Base-by-base conservation (phyloP, 2,113 vertebrate genomes). In the Pollimyrus isidori region DNA sequence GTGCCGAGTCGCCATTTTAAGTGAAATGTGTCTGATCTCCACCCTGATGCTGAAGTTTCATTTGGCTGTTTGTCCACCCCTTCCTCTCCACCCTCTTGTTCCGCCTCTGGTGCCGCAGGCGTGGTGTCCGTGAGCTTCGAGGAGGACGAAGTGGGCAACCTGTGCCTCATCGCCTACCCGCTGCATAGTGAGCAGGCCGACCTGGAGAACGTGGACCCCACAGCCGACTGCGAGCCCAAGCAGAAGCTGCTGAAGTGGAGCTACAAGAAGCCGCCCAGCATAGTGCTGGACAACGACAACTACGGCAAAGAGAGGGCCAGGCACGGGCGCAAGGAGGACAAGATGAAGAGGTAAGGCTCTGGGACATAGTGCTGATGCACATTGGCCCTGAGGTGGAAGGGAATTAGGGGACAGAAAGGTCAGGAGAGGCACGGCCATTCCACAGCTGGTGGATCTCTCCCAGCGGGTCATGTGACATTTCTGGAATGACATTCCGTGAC, bases 111-210 rank as follows among this genome's bases (percentile, higher is more conserved):
- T 9, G 88, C 58, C 23, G 35, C 91, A 96, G 98, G 98, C 93
- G 98, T 99, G 49, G 98, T 99, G 50, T 99, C 98, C 0, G 98
- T 99, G 89, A 95, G 97, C 93, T 99, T 99, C 90, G 98, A 99
- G 93, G 98, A 99, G 91, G 98, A 99, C 45, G 97, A 98, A 94
- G 98, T 98, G 93, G 98, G 97, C 90, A 99, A 99, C 92, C 94
- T 99, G 88, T 99, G 98, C 94, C 95, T 99, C 94, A 97, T 99
- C 89, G 98, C 98, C 45, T 99, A 99, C 95, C 98, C 98, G 15
- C 94, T 98, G 90, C 98, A 96, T 93, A 97, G 96, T 87, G 98
- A 99, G 93, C 96, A 97, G 0, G 96, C 95, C 53, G 96, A 97
- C 93, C 92, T 97, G 91, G 98, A 99, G 92, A 97, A 96, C 94